Conservation (phyloP, 2,888 invertebrate species). For the Tiliacea citrago region DNA sequence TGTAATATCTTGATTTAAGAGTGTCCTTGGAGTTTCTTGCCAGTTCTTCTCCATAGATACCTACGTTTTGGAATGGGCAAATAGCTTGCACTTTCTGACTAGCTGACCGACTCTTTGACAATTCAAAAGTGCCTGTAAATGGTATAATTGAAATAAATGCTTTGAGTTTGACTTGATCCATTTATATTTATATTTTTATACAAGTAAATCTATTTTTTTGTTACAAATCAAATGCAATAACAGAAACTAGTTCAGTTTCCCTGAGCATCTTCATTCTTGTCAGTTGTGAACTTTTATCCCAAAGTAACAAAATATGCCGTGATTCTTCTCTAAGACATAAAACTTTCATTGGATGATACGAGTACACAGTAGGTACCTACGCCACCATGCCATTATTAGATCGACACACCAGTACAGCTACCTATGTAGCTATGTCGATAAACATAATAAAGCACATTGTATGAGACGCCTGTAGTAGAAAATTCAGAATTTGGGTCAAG, state of each 20-base stretch:
- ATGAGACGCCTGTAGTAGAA: slow-evolving; percentile 24
- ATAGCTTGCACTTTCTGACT: too few relatives aligned
- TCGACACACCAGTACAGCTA: background rate
- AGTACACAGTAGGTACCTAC: slow-evolving; percentile 1
- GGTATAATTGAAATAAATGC: too few relatives aligned
- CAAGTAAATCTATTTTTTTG: background rate
- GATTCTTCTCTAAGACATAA: background rate
- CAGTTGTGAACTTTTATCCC: background rate
- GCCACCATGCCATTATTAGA: slow-evolving; percentile 44
- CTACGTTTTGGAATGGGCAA: too few relatives aligned
- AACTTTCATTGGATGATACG: slow-evolving; percentile 21
- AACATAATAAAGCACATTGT: slow-evolving; percentile 46
- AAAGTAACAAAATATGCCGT: background rate
- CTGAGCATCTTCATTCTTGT: background rate
- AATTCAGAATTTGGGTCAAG: slow-evolving; percentile 24
- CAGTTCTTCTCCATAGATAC: too few relatives aligned
- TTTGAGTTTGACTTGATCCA: too few relatives aligned
- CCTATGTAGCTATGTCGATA: slow-evolving; percentile 12
- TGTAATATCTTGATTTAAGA: too few relatives aligned
- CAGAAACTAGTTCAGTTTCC: background rate
- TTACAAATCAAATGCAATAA: background rate
- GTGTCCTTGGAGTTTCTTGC: too few relatives aligned
- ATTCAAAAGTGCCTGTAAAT: too few relatives aligned
- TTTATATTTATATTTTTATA: too few relatives aligned
- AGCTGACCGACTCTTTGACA: too few relatives aligned